A percentile compares a stretch with the other conserved stretches of the same genome.
Conservation (phyloP, 1,140 invertebrate genomes). For the Drosophila asahinai region DNA sequence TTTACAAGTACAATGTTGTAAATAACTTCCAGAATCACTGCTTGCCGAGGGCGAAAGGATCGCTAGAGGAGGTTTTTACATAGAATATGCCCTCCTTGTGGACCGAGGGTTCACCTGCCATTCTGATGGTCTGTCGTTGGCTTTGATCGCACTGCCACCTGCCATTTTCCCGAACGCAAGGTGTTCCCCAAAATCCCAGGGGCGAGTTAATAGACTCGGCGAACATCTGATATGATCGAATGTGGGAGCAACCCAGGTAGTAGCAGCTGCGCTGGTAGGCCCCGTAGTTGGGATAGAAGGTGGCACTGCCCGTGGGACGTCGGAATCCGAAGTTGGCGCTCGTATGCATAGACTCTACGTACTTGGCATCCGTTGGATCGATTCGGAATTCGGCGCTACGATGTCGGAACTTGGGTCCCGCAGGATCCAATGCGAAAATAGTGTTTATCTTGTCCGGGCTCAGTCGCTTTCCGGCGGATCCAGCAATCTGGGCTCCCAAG, state of each 20-base stretch:
- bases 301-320: constrained; percentile 87
- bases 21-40: neutral
- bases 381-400: constrained; percentile 86
- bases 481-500: constrained; percentile 92
- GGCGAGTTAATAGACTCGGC: constrained; percentile 86
- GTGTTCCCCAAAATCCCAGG: constrained; percentile 77
- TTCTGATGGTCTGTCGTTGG: constrained; percentile 79
- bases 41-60: constrained; percentile 85
- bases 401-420: constrained; percentile 88
- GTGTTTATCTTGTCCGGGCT: constrained; percentile 86
- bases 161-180: constrained; percentile 50
- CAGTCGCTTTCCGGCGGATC: constrained; percentile 88
- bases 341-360: constrained; percentile 91
- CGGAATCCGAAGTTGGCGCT: constrained; percentile 87
- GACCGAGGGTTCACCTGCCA: constrained; percentile 86
- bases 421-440: constrained; percentile 90
- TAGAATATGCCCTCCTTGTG: constrained; percentile 86
- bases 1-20: neutral
- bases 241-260: constrained; percentile 87
- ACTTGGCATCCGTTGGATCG: constrained; percentile 88
- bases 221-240: constrained; percentile 86
- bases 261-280: constrained; percentile 72
- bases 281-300: constrained; percentile 91
- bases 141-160: constrained; percentile 79
- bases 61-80: constrained; percentile 85